Conservation (phyloP, 2,797 vertebrate species). For the Coilia nasus region DNA sequence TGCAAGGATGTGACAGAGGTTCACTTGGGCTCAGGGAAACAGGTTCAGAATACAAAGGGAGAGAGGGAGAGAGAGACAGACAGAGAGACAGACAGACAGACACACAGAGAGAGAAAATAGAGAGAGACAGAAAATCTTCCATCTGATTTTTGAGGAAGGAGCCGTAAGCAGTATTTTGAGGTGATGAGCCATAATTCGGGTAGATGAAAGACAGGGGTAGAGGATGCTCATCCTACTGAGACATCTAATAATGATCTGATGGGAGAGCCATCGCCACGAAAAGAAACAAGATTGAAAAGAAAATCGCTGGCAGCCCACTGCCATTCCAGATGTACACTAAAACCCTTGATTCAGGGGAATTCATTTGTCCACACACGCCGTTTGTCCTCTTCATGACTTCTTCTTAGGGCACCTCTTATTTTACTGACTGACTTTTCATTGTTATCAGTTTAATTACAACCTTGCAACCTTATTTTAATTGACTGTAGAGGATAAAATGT, state of each 20-base stretch:
- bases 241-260: slow-evolving; percentile 2
- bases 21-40: neutral
- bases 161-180: neutral
- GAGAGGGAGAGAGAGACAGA: neutral
- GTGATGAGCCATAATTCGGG: neutral
- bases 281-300: neutral
- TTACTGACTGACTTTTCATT: neutral
- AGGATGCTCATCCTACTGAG: neutral
- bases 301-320: neutral
- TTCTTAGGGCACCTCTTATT: neutral
- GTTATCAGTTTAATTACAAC: neutral
- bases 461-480: neutral
- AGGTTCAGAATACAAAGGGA: neutral
- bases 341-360: neutral
- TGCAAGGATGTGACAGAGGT: neutral
- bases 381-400: neutral
- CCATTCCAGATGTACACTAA: neutral
- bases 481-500: neutral
- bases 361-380: neutral
- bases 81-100: neutral
- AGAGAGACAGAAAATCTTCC: neutral
- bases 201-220: neutral
- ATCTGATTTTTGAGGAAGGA: neutral
- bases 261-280: neutral
- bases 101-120: too few species aligned